Percentiles rank a stretch among this genome's conserved stretches.
These are phyloP conservation scores for Salminus brasiliensis DNA, from an alignment of 2,113 vertebrate species.

Conservation along the genomic window DNA sequence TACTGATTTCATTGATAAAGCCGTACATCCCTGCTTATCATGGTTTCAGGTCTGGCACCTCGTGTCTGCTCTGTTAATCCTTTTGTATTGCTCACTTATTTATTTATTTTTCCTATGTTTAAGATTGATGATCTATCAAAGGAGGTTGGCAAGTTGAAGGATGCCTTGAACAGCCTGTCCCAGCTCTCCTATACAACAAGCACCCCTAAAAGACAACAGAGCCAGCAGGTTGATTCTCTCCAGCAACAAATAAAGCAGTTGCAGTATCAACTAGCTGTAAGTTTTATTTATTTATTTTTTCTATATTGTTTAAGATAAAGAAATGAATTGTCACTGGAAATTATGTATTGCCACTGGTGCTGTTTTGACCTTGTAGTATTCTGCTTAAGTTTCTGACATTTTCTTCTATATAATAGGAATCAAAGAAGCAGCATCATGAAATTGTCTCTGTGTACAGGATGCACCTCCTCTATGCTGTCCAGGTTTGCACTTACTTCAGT, in stretches of 20 bases:
- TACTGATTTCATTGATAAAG: too few species aligned
- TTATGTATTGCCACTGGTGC: background rate
- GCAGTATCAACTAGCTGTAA: conserved; percentile 91
- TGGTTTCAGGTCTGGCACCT: background rate
- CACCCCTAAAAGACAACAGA: conserved; percentile 79
- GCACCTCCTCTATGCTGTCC: conserved; percentile 97
- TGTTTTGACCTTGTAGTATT: background rate
- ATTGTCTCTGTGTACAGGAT: conserved; percentile 95
- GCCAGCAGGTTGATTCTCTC: conserved; percentile 86
- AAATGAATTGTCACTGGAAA: too few species aligned
- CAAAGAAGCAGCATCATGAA: conserved; percentile 94
- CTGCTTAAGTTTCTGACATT: background rate
- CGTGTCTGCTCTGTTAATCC: background rate
- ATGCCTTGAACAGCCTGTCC: conserved; percentile 95
- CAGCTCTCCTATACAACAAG: conserved; percentile 90
- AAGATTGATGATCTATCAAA: conserved; percentile 93
- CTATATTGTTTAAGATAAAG: background rate
- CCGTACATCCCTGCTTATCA: too few species aligned
- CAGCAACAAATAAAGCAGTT: conserved; percentile 95
- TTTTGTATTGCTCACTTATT: background rate
- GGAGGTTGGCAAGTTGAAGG: conserved; percentile 93
- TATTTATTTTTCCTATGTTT: background rate
- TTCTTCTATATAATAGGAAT: conserved; percentile 78
- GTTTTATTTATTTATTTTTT: conserved; percentile 54
- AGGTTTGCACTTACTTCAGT: conserved; percentile 76